Evolutionary conservation across 1,140 invertebrate genomes (phyloP).

Genomic region (Macrosteles quadrilineatus): DNA sequence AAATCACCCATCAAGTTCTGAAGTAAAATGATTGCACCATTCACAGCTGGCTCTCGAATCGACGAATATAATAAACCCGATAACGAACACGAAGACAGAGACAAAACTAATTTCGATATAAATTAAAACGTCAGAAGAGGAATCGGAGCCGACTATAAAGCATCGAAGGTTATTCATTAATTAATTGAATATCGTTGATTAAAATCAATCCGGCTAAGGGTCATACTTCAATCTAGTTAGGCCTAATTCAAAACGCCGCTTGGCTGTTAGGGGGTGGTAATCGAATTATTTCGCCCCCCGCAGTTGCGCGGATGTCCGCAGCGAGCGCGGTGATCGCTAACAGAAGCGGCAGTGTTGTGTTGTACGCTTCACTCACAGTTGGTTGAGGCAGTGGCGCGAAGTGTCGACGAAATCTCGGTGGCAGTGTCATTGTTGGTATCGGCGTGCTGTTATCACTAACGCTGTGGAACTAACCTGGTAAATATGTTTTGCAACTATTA

Average conservation of each 20-base stretch:
- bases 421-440: conserved; percentile 5
- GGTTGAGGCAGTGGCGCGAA: not conserved
- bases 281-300: conserved; percentile 16
- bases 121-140: conserved; percentile 25
- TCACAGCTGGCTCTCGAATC: too few relatives aligned
- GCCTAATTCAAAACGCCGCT: conserved; percentile 25
- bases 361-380: too few relatives aligned
- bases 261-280: conserved; percentile 21
- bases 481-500: too few relatives aligned
- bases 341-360: too few relatives aligned
- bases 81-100: conserved; percentile 23
- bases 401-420: not conserved
- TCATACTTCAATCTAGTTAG: conserved; percentile 27
- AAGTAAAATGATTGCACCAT: too few relatives aligned
- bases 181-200: conserved; percentile 27
- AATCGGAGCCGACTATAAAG: not conserved
- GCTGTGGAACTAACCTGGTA: too few relatives aligned
- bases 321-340: not conserved
- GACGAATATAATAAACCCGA: conserved; percentile 4
- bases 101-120: conserved; percentile 19
- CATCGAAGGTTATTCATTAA: conserved; percentile 26
- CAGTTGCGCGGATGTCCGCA: not conserved
- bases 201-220: conserved; percentile 24
- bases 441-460: too few relatives aligned
- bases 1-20: too few relatives aligned